Conservation (phyloP, 1,140 invertebrate genomes). For the Aphaenogaster ashmeadi region DNA sequence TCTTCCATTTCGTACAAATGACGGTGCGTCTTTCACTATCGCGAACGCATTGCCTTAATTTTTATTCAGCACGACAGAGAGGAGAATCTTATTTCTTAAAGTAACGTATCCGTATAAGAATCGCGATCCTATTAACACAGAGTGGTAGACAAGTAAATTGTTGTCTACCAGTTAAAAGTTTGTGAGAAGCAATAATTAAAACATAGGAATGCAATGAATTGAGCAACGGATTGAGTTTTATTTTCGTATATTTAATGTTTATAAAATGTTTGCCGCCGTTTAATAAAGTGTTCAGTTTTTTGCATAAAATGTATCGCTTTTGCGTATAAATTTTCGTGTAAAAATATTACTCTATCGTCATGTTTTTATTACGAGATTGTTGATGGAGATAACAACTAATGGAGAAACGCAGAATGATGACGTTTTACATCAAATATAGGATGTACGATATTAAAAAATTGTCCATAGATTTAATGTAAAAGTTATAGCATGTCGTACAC, state of each 20-base stretch:
- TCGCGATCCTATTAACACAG: background rate
- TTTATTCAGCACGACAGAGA: conserved; percentile 38
- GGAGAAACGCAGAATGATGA: background rate
- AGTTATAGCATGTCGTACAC: background rate
- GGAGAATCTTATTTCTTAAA: background rate
- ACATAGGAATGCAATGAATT: background rate
- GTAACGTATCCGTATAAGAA: conserved; percentile 8
- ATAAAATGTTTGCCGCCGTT: background rate
- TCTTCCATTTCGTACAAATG: conserved; percentile 54
- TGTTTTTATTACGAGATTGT: conserved; percentile 25
- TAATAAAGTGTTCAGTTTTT: background rate
- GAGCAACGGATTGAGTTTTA: background rate
- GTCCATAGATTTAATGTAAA: background rate
- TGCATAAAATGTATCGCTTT: background rate
- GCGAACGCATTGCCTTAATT: conserved; percentile 52
- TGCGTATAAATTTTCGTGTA: background rate
- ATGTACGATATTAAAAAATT: background rate
- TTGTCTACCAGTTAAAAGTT: background rate
- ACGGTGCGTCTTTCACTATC: conserved; percentile 52
- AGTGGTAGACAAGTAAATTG: background rate
- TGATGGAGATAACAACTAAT: conserved; percentile 13
- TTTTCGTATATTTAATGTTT: background rate
- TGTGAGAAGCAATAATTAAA: background rate
- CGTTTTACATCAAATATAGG: background rate
- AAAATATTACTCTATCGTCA: background rate